Evolutionary conservation across 2,797 vertebrate genomes (phyloP).

Genomic region (Melanotaenia pygmaea): DNA sequence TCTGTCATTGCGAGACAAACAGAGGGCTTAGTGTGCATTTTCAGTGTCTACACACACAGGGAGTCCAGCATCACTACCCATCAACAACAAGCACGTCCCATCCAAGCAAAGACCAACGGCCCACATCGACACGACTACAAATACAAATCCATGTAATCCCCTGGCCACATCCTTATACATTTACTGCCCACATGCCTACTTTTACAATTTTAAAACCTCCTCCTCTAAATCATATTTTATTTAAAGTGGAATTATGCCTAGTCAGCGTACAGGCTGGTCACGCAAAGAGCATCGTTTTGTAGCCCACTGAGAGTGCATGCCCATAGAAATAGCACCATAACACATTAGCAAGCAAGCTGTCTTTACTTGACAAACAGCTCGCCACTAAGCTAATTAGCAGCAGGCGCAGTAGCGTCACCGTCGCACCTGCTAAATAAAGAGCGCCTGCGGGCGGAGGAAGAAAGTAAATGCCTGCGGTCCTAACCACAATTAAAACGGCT

Average conservation of each 20-base stretch:
- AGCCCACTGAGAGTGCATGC: constrained; percentile 3
- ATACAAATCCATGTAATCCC: not conserved
- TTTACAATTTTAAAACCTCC: not conserved
- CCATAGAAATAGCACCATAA: constrained; percentile 12
- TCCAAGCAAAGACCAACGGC: constrained; percentile 31
- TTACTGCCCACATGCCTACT: not conserved
- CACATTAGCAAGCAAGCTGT: constrained; percentile 31
- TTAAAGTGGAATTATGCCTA: constrained; percentile 48
- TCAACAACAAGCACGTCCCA: constrained; percentile 71
- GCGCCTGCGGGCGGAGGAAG: constrained; percentile 60
- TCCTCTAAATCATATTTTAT: constrained; percentile 40
- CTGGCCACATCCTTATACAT: constrained; percentile 11
- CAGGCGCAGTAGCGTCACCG: constrained; percentile 56
- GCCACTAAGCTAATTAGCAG: constrained; percentile 68
- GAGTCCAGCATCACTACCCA: constrained; percentile 54
- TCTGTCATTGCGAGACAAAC: constrained; percentile 50
- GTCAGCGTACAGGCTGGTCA: constrained; percentile 58
- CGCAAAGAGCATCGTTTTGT: constrained; percentile 38
- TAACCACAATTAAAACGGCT: constrained; percentile 15
- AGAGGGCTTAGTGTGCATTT: constrained; percentile 9
- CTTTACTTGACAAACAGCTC: constrained; percentile 42
- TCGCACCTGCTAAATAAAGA: constrained; percentile 62
- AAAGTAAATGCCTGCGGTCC: constrained; percentile 52
- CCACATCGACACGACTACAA: constrained; percentile 25
- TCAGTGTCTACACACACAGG: constrained; percentile 16